Base-by-base conservation (phyloP, 2,888 invertebrate genomes). In the Tromatobia lineatoria region DNA sequence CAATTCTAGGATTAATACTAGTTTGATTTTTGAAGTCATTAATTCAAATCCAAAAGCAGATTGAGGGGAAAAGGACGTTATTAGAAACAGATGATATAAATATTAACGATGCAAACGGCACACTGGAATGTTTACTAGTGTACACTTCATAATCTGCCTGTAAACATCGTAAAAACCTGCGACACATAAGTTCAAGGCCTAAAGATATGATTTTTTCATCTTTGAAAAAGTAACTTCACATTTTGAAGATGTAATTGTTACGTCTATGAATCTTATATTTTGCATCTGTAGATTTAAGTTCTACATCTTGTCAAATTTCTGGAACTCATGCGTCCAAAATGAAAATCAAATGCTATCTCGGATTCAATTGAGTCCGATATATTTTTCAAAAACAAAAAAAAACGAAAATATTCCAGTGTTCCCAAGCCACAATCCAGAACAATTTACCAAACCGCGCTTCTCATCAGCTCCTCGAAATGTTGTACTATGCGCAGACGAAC, bases 401-500 rank as follows among this genome's bases (percentile, higher is more conserved):
- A 52, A 23, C 13, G 11, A 10, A 57, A 57, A 25, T 11, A 57
- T 57, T 57, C 25, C 25, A 23, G 57, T 57, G 57, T 57, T 57
- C 25, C 25, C 13, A 13, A 57, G 23, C 25, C 15, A 11, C 4
- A 15, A 23, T 23, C 11, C 6, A 11, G 6, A 23, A 25, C 10
- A 3, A 23, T 4, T 25, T 0, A 11, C 13, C 0, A 23, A 57
- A 57, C 25, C 13, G 3, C 15, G 57, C 47, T n/a, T 50, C 23
- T 50, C 69, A 50, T 50, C 15, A 23, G 2, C 52, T 20, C 3
- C 25, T 8, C 34, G 23, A 10, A 45, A 23, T 15, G 18, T 6
- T n/a, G n/a, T 15, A 25, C 3, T 54, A 78, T 45, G 13, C 67
- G n/a, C 25, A 87, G 87, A 82, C 86, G 54, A 80, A 73, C 67